phyloP scores from a whole-genome alignment of 2,113 vertebrate genomes.

The Cyprinodon brontotheroides region DNA sequence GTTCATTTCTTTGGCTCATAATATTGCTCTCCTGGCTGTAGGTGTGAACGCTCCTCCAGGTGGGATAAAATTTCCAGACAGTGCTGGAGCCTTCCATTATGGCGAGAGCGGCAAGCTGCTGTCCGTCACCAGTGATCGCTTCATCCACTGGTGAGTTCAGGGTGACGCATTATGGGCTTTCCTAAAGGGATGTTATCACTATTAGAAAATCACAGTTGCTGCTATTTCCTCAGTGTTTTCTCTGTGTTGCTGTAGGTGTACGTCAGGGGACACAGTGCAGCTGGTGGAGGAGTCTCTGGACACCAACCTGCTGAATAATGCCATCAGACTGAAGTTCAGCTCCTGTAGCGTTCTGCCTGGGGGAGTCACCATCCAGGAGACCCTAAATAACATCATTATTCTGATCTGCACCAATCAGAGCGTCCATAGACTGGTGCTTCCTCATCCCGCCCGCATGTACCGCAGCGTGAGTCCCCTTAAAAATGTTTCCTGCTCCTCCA shows the following conservation, averaged over 20 bases:
- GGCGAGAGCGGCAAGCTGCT: slow-evolving; percentile 85
- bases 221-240: not conserved
- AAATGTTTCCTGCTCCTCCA: not conserved
- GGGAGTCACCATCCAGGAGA: slow-evolving; percentile 88
- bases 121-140: slow-evolving; percentile 89
- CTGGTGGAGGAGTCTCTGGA: slow-evolving; percentile 92
- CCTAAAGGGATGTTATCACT: not conserved
- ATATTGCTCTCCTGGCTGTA: slow-evolving; percentile 37
- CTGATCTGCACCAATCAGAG: slow-evolving; percentile 88
- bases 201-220: not conserved
- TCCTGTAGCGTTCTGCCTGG: slow-evolving; percentile 86
- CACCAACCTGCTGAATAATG: slow-evolving; percentile 88
- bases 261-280: slow-evolving; percentile 84
- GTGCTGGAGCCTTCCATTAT: slow-evolving; percentile 89
- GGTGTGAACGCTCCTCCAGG: slow-evolving; percentile 72
- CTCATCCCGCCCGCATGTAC: slow-evolving; percentile 90
- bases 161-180: not conserved
- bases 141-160: slow-evolving; percentile 88
- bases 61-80: slow-evolving; percentile 82
- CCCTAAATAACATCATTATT: slow-evolving; percentile 84
- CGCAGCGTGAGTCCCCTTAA: slow-evolving; percentile 83
- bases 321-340: slow-evolving; percentile 82
- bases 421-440: slow-evolving; percentile 88
- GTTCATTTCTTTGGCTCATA: not conserved
- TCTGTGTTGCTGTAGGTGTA: slow-evolving; percentile 79